These are phyloP conservation scores for Hydractinia echinata DNA, from an alignment of 30 jellyfish, hydroid and myxozoan genomes.

Conservation along the genomic window DNA sequence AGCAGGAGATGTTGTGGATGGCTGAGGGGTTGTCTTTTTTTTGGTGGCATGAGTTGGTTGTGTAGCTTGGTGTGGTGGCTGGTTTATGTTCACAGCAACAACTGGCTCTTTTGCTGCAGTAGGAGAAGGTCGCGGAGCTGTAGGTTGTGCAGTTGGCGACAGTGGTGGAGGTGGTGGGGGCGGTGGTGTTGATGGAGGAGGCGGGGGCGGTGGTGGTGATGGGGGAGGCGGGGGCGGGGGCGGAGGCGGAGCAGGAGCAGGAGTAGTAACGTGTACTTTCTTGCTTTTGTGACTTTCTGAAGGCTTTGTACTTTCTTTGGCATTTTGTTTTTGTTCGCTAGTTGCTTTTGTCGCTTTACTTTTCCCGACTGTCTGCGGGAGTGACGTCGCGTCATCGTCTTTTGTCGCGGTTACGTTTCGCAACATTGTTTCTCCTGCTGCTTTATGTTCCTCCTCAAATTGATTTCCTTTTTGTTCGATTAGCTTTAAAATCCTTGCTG, in stretches of 20 bases:
- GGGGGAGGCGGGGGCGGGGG: conserved; percentile 32
- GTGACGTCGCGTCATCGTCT: not conserved
- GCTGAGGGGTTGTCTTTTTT: not conserved
- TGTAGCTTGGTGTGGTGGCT: not conserved
- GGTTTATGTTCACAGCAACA: not conserved
- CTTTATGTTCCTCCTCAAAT: conserved; percentile 60
- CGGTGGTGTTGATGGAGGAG: not conserved
- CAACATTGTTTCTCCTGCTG: conserved; percentile 66
- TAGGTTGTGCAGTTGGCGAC: conserved; percentile 14
- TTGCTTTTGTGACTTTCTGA: not conserved
- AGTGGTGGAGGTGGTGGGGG: conserved; percentile 25
- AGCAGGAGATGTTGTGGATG: conserved; percentile 12
- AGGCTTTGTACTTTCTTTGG: not conserved
- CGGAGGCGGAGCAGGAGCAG: conserved; percentile 1
- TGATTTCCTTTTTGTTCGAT: conserved; percentile 74
- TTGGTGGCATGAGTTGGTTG: conserved; percentile 9
- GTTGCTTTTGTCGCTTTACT: conserved; percentile 85
- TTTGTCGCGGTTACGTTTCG: conserved; percentile 26
- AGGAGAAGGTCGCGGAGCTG: not conserved
- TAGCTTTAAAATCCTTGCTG: conserved; percentile 62
- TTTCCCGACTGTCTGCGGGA: not conserved
- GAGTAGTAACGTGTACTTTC: not conserved
- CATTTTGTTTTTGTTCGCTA: conserved; percentile 44
- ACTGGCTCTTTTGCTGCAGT: not conserved
- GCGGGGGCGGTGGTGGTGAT: conserved; percentile 18